A percentile compares a stretch with the other conserved stretches of the same genome.
Conservation (phyloP, 2,888 invertebrate species). For the Drosophila austrosaltans region DNA sequence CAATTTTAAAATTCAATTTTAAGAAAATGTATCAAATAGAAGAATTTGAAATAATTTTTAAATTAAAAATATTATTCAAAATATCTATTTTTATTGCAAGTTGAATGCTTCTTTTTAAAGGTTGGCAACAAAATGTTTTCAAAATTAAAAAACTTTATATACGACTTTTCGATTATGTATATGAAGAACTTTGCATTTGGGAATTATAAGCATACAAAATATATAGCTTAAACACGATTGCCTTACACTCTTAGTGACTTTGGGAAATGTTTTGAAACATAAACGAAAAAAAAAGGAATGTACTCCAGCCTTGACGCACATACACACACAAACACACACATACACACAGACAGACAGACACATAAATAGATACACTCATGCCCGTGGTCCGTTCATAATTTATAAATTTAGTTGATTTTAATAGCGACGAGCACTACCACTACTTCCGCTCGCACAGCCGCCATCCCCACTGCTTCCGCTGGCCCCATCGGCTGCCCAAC, state of each 20-base stretch:
- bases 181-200: too few relatives aligned
- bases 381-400: constrained; percentile 2
- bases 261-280: neutral
- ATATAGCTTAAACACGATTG: neutral
- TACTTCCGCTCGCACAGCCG: constrained; percentile 69
- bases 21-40: too few relatives aligned
- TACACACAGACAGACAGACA: neutral
- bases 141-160: too few relatives aligned
- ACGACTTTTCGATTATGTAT: too few relatives aligned
- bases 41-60: too few relatives aligned
- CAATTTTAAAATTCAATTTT: too few relatives aligned
- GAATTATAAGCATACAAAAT: too few relatives aligned
- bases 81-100: too few relatives aligned
- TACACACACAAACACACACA: constrained; percentile 8
- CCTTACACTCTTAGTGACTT: neutral
- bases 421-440: constrained; percentile 68
- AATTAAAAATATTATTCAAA: too few relatives aligned
- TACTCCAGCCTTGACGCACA: neutral
- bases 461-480: constrained; percentile 75
- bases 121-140: too few relatives aligned
- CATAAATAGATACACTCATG: neutral
- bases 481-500: constrained; percentile 80
- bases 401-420: constrained; percentile 32
- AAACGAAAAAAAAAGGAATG: neutral
- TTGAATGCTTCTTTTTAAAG: too few relatives aligned